A percentile compares a stretch with the other conserved stretches of the same genome.
phyloP scores from a whole-genome alignment of 2,888 invertebrate genomes.

The Lasioglossum marginatum region DNA sequence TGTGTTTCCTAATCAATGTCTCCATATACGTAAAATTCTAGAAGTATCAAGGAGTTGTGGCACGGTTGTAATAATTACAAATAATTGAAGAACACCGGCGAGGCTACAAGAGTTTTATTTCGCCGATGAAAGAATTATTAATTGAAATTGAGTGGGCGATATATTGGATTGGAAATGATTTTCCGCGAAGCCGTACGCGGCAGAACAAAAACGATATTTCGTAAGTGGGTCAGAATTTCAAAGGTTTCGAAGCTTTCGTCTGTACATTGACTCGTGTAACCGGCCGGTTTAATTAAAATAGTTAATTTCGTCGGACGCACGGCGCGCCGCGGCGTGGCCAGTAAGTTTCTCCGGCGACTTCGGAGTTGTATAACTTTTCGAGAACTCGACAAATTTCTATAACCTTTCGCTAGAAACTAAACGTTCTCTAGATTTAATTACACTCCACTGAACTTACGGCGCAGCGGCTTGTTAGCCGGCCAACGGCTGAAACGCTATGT shows the following conservation, averaged over 20 bases:
- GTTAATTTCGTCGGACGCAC: constrained; percentile 37
- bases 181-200: background rate
- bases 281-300: constrained; percentile 27
- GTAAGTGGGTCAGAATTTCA: constrained; percentile 8
- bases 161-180: background rate
- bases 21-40: too few relatives aligned
- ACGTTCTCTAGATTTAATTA: constrained; percentile 53
- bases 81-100: background rate
- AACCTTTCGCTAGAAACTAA: constrained; percentile 51
- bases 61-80: background rate
- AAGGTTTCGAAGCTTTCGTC: constrained; percentile 8
- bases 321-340: constrained; percentile 20
- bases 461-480: constrained; percentile 55
- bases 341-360: constrained; percentile 39
- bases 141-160: background rate
- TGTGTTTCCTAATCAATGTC: too few relatives aligned
- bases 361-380: constrained; percentile 49
- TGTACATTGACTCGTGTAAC: constrained; percentile 15
- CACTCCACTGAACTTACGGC: constrained; percentile 40
- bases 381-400: constrained; percentile 60
- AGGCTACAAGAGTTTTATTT: background rate
- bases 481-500: constrained; percentile 39
- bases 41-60: background rate
- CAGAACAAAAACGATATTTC: background rate
- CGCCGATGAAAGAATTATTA: background rate